These are phyloP conservation scores for Stegastes partitus DNA, from an alignment of 2,113 vertebrate species.

Conservation along the genomic window DNA sequence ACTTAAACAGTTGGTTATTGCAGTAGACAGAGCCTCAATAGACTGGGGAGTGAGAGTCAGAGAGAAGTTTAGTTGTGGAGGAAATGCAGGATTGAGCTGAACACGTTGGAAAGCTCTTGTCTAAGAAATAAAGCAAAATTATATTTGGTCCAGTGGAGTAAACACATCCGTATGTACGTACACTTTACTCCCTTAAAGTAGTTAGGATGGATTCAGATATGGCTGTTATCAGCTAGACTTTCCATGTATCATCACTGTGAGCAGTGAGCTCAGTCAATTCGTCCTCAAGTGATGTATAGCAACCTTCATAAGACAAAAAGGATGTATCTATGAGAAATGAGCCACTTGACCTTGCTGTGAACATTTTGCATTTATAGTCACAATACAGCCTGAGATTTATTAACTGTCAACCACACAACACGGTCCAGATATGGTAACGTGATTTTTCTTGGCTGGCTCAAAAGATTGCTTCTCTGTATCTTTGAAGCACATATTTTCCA, in stretches of 20 bases:
- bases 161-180: constrained; percentile 7
- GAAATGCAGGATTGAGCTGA: constrained; percentile 57
- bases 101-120: constrained; percentile 64
- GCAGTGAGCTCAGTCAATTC: constrained; percentile 45
- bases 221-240: constrained; percentile 26
- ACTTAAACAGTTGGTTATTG: constrained; percentile 72
- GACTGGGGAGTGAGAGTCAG: constrained; percentile 47
- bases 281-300: constrained; percentile 52
- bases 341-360: constrained; percentile 61
- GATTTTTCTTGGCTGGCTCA: constrained; percentile 5
- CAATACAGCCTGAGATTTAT: constrained; percentile 62
- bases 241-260: constrained; percentile 23
- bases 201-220: not conserved
- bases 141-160: constrained; percentile 14
- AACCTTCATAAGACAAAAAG: constrained; percentile 66
- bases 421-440: constrained; percentile 17
- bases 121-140: constrained; percentile 51
- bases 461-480: not conserved
- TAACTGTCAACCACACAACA: constrained; percentile 47
- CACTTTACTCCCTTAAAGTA: not conserved
- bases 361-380: constrained; percentile 67
- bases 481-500: constrained; percentile 3
- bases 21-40: constrained; percentile 67
- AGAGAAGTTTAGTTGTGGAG: constrained; percentile 17
- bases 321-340: constrained; percentile 65